Conservation (phyloP, 2,888 invertebrate genomes). For the Drosophila maculinotata region DNA sequence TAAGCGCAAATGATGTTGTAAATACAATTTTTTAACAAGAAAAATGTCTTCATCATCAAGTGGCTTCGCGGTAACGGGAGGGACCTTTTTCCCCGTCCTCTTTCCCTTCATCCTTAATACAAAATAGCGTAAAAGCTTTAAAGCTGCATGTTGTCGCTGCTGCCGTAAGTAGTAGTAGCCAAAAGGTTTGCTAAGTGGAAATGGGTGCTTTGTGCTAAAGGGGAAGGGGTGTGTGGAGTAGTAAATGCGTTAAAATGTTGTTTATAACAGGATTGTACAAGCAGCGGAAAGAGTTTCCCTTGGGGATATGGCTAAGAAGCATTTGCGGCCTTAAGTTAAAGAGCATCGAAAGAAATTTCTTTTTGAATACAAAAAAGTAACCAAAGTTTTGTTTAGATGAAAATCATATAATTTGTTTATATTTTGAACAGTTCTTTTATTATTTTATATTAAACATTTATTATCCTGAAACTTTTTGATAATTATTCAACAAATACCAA, state of each 20-base stretch:
- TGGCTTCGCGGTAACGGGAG: conserved; percentile 46
- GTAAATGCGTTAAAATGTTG: conserved; percentile 32
- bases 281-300: conserved; percentile 9
- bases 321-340: conserved; percentile 3
- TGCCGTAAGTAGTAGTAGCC: conserved; percentile 33
- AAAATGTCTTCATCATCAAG: conserved; percentile 79
- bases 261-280: conserved; percentile 26
- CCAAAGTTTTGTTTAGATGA: too few species aligned
- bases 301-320: conserved; percentile 7
- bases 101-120: conserved; percentile 11
- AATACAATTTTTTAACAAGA: conserved; percentile 71
- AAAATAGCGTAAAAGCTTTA: conserved; percentile 53
- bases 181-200: conserved; percentile 72
- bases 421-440: too few species aligned
- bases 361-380: too few species aligned
- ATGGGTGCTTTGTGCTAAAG: conserved; percentile 59
- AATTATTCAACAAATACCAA: too few species aligned
- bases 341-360: neutral
- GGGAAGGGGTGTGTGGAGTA: neutral
- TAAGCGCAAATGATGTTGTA: conserved; percentile 78
- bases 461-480: too few species aligned
- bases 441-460: too few species aligned
- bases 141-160: conserved; percentile 19
- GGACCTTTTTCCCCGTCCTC: neutral
- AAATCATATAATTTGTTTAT: too few species aligned